Conservation (phyloP, 2,113 vertebrate genomes). For the Scophthalmus maximus region DNA sequence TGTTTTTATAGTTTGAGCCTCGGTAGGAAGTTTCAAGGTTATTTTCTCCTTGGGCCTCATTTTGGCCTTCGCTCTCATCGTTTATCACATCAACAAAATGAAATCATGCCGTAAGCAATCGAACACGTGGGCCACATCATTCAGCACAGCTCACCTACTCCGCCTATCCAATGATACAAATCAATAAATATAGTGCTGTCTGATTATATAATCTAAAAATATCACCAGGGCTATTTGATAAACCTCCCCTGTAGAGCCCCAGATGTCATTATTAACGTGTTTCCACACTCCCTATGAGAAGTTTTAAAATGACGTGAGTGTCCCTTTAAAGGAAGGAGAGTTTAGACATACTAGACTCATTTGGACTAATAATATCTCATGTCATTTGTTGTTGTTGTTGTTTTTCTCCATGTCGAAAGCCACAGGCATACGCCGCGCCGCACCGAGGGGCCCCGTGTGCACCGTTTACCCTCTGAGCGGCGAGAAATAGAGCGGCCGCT, state of each 20-base stretch:
- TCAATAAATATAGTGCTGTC: no score
- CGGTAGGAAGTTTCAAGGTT: background rate
- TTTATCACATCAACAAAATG: no score
- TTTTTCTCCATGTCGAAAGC: no score
- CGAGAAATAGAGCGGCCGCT: constrained; percentile 55
- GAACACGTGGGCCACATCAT: no score
- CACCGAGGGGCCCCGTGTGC: constrained; percentile 21
- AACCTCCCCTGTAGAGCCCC: background rate
- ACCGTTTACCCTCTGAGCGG: constrained; percentile 48
- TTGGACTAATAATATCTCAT: background rate
- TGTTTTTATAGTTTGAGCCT: background rate
- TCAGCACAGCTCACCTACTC: no score
- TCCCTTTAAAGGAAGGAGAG: background rate
- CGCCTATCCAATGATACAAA: no score
- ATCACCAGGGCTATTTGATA: background rate
- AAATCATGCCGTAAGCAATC: no score
- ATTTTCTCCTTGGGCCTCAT: no score
- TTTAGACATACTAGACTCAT: background rate
- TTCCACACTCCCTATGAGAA: background rate
- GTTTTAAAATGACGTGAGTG: background rate
- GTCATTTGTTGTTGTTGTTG: constrained; percentile 11
- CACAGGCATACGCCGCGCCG: constrained; percentile 2
- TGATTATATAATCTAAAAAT: no score
- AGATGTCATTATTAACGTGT: background rate
- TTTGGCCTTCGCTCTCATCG: no score